Base-by-base conservation (phyloP, 2,797 vertebrate genomes). In the Loriculus beryllinus region DNA sequence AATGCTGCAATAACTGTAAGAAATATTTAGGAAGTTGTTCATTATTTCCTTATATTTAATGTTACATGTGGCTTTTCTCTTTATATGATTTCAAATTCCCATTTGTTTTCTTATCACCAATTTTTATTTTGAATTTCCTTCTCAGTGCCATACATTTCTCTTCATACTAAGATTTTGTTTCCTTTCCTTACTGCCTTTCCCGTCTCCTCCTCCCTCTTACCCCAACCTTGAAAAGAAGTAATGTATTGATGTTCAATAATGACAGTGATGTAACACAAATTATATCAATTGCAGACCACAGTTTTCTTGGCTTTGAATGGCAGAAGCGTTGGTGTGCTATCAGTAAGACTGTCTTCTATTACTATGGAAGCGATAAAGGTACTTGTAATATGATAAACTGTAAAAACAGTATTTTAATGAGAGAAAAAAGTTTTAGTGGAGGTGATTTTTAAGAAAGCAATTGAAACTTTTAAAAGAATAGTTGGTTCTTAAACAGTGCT, bases 291-390 rank as follows among this genome's bases (percentile, higher is more conserved):
- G 65, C 93, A 99, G 99, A 99, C 97, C 98, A 99, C 98, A 99
- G 98, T 96, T 99, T 99, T 92, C 99, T 99, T 91, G 99, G 99
- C 90, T 98, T 98, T 31, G 99, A 99, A 89, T 99, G 99, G 99
- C 99, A 99, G 96, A 99, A 99, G 88, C 98, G 99, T 85, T 99
- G 99, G 99, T 99, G 99, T 83, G 99, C 98, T 77, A 97, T 99
- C 45, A 99, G 98, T 96, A 98, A 97, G 96, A 97, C 98, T 0
- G 97, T 97, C 20, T 99, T 99, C 97, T 99, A 99, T 96, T 99
- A 99, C 91, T 99, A 99, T 15, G 99, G 99, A 92, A 98, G 98
- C 7, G 99, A 99, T 81, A 99, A 99, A 99, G 99, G 99, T 99
- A 98, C 60, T 92, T 67, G 18, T 14, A 71, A 51, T 47, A 39